phyloP scores from a whole-genome alignment of 2,113 vertebrate genomes.

The Bombycilla garrulus region DNA sequence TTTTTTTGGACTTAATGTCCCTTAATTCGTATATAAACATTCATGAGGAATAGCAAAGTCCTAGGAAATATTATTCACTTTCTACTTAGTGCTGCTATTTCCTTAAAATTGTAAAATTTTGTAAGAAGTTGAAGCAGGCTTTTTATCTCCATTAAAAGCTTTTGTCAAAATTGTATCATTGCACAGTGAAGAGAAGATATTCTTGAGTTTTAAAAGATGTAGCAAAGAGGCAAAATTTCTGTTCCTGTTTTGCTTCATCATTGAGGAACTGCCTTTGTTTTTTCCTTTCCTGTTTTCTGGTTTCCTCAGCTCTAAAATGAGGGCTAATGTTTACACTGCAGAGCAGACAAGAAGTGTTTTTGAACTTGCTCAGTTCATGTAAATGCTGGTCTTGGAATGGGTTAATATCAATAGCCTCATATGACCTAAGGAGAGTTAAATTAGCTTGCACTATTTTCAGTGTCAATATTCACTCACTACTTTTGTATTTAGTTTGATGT shows the following conservation, averaged over 20 bases:
- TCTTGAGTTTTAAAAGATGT: neutral
- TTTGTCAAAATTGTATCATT: neutral
- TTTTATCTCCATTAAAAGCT: neutral
- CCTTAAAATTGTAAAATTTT: neutral
- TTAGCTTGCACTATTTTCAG: neutral
- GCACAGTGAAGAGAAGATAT: neutral
- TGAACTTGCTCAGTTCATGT: neutral
- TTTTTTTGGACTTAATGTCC: neutral
- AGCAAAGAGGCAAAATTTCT: neutral
- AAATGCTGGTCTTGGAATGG: neutral
- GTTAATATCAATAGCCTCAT: neutral
- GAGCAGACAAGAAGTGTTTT: neutral
- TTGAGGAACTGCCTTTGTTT: neutral
- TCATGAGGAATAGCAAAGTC: neutral
- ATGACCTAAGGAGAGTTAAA: neutral
- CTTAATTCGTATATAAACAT: neutral
- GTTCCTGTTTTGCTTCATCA: neutral
- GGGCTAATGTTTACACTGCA: neutral
- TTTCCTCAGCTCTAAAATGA: neutral
- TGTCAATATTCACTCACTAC: neutral
- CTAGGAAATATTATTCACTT: neutral
- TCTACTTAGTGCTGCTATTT: neutral
- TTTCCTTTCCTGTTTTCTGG: neutral
- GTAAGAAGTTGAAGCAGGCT: neutral
- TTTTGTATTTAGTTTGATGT: neutral